Base-by-base conservation (phyloP, 2,113 vertebrate species). In the Peromyscus leucopus region DNA sequence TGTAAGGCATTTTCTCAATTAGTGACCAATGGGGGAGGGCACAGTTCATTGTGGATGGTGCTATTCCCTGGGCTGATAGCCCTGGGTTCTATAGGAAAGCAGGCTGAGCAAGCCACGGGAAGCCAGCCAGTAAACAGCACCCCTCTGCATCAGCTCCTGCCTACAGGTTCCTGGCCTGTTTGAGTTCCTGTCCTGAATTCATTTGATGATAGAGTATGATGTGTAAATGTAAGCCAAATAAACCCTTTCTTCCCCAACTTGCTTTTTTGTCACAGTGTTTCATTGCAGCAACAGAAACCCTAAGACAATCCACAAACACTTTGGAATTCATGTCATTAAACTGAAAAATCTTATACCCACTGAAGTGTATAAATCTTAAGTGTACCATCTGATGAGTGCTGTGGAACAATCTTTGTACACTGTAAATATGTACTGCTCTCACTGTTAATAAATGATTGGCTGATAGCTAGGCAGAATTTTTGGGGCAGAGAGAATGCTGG, bases 261-360 rank as follows among this genome's bases (percentile, higher is more conserved):
- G 55, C 55, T 33, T 79, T 79, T 51, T 51, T 46, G 46, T 51
- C 28, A 51, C 16, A 15, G 26, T 51, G 46, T 79, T 79, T 79
- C 76, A 79, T 33, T 26, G 48, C 28, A 51, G 46, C 46, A 51
- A 78, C 42, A 78, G 75, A 76, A 76, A 76, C 42, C 26, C 75
- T 48, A 78, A 78, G 75, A 48, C 75, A 78, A 94, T 83, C 46
- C 78, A 46, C 51, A 57, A 89, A 97, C 69, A 82, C 59, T 93
- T 84, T 9, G 22, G 28, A 36, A 61, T 55, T 16, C 26, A 12
- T 78, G 89, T 48, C n/a, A 83, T 67, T 93, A 89, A 95, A 19
- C 11, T 80, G 28, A 97, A 94, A 94, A 85, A 31, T 87, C 42
- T 86, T 76, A 93, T n/a, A 87, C 33, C 26, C 59, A 78, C n/a